Evolutionary conservation across 2,797 vertebrate genomes (phyloP), one percentile per base, ranked within the genome.

Genomic region (Lepidocolaptes lacrymiger): DNA sequence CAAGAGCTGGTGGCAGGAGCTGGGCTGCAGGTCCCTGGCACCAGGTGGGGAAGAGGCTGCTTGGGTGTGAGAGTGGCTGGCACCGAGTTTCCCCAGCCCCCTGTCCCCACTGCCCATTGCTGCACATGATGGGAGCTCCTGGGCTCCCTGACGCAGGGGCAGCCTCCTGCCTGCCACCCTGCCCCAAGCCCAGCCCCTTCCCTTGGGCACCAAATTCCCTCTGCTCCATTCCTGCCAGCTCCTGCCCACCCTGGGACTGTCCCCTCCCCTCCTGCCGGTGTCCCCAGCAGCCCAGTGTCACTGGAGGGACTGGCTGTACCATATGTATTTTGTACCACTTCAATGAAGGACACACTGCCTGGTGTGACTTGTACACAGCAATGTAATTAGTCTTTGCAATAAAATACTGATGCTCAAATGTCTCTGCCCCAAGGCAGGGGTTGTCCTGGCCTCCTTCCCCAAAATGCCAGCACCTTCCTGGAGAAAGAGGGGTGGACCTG

Each of bases 321-420:
- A 43, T 95, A 79, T 89, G 94, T 97, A 94, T 98, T 98, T 97
- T 97, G 97, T 97, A 97, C 96, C 88, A 95, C 96, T 97, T 94
- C 97, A 91, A 89, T 96, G 96, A 97, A 97, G 97, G 96, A 92
- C 97, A 96, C 97, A 94, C 97, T 89, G 88, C 92, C 69, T 8
- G 4, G 96, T 97, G 97, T 96, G 95, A 96, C 95, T 88, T 97
- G 97, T 97, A 97, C 90, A 97, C 95, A 96, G 95, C 94, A 93
- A 94, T 97, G 97, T 97, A 97, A 97, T 81, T 97, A 97, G 95
- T 97, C 95, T 97, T 97, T 98, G 97, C 97, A 97, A 97, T 98
- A 98, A 97, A 97, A 97, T 91, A 85, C 91, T 55, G 80, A 95
- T 68, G 79, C 85, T 94, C 88, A 85, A 51, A 68, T 0, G 5